Evolutionary conservation across 2,888 invertebrate species (phyloP), one percentile per base, ranked within the genome.

Genomic region (Eutolmus rufibarbis): DNA sequence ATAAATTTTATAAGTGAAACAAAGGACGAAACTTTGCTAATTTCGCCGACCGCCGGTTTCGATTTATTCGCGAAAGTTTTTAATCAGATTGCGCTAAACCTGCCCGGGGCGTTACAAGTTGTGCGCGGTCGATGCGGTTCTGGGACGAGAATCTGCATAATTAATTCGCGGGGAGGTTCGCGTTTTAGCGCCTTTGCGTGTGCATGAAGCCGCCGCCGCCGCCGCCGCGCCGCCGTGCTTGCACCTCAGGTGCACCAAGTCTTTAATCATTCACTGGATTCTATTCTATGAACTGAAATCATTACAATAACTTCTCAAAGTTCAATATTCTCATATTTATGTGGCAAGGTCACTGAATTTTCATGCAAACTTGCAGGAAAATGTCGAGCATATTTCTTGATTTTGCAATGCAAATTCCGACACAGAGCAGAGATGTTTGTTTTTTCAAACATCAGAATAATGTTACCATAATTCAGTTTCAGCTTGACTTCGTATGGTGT

Each of bases 11-110:
- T 79, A 79, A 79, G 51, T 31, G 28, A 28, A 51, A 79, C 51
- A 79, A 79, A 79, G 51, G 79, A 19, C 28, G 51, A 51, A 79
- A 79, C 79, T 79, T 79, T 79, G 23, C 28, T 51, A 79, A 79
- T 79, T 79, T 79, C 7, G 79, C 51, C 51, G 40, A 79, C 46
- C 79, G 51, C 78, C 28, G 79, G 16, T 23, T 51, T 51, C 79
- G 79, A 79, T 79, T 79, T 79, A 79, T 79, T 79, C 51, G 28
- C 14, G 14, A 79, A 79, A 79, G 51, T 79, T 79, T 51, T 51
- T 79, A 79, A 79, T 79, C 79, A 79, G 51, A 79, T 79, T 28
- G 51, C 28, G 79, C 51, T 31, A 51, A 79, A 51, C 51, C 28
- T 28, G 28, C 66, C 28, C 23, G 19, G 14, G 12, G 66, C 66